Evolutionary conservation across 1,140 invertebrate species (phyloP), one percentile per base, ranked within the genome.

Genomic region (Drosophila guanche): DNA sequence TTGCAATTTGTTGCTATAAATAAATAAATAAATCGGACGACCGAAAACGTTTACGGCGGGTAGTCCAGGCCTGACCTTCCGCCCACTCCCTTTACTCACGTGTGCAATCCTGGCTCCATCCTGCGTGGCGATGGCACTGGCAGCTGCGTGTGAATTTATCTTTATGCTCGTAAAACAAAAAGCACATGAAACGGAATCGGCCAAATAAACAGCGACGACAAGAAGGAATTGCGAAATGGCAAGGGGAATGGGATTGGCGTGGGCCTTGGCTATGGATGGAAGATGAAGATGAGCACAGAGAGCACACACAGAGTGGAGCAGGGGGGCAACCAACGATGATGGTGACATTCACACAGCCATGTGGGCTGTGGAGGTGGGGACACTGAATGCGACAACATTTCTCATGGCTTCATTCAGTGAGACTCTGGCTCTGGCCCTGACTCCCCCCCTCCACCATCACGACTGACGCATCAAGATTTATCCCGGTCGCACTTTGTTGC

Each of bases 1-100:
- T 75, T 88, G 83, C 83, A 88, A 88, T 88, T 88, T 88, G 83
- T 88, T 88, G 76, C 71, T 75, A 89, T 83, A 88, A 88, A 88
- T 86, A 86, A 86, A 86, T 85, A 85, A 85, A 85, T 88, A 88
- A 73, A 56, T 81, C 83, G 83, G 70, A 88, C 79, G 59, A 88
- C 71, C 70, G 50, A 77, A 79, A 77, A 20, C 61, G 33, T 10
- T 37, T 10, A 37, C 33, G 54, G 48, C 60, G 60, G 60, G 60
- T 42, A 45, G 59, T 47, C 61, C 41, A 2, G 16, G 40, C 47
- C 59, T 42, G 20, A 63, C 47, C 71, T 57, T 50, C 12, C 0
- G 40, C 27, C 33, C 25, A 33, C 25, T 58, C 37, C 59, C 12
- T 14, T 4, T 23, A 29, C 42, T 46, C 40, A 10, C 20, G 42